Base-by-base conservation (phyloP, 2,113 vertebrate species). In the Gracilinanus agilis region DNA sequence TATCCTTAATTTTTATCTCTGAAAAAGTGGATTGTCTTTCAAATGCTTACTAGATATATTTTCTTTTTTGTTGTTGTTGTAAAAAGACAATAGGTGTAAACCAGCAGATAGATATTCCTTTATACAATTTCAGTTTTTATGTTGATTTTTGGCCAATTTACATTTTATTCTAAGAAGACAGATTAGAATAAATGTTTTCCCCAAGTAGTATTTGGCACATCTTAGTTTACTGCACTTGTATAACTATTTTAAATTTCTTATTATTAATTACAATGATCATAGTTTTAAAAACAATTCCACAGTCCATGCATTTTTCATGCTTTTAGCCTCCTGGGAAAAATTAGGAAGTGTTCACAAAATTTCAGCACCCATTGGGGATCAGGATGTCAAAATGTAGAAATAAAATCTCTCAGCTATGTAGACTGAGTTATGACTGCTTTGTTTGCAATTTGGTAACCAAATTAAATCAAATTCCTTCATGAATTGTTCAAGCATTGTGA, bases 401-500 rank as follows among this genome's bases (percentile, higher is more conserved):
- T 7, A 23, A 54, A 61, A 0, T 91, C 16, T 92, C 91, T 55
- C 88, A 96, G n/a, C 24, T 92, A 92, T 91, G 44, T 94, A 75
- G 75, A 1, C 1, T 54, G 27, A n/a, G 10, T 13, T 92, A 89
- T 19, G 7, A 49, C 27, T 89, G 54, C 92, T 88, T n/a, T 53
- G 34, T 93, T 93, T 93, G 75, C n/a, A 95, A 90, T 88, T 89
- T 61, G 21, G 29, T 91, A 92, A 92, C 2, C 12, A 92, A 90
- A 94, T 61, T 55, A 92, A 54, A 88, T 55, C 44, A 88, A 56
- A 91, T 93, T 94, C 1, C 91, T 93, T 92, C 40, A 55, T 3
- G 24, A 44, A 89, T 89, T 29, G 16, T 49, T 0, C 3, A 90
- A 93, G 11, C 1, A 55, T 16, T 88, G 21, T 40, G 16, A 89